phyloP scores from a whole-genome alignment of 53 echinoderm and acorn worm genomes.

The Stichopus horrens region DNA sequence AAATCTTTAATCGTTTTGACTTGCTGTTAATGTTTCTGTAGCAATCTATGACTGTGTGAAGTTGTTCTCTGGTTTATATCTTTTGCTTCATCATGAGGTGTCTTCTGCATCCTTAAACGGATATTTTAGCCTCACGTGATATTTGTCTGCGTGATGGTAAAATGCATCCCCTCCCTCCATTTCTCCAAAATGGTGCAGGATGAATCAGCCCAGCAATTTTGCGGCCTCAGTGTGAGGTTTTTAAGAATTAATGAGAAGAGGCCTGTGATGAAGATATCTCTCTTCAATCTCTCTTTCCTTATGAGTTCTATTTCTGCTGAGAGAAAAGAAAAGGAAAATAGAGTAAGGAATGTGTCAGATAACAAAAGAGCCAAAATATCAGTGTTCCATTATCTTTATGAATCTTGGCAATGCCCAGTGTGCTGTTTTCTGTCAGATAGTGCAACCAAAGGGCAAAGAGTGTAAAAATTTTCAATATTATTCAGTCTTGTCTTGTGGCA shows the following conservation, averaged over 20 bases:
- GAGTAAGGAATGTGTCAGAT: constrained; percentile 2
- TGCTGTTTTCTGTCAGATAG: not conserved
- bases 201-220: not conserved
- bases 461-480: not conserved
- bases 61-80: no score
- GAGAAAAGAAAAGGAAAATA: not conserved
- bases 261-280: not conserved
- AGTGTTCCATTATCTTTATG: constrained; percentile 10
- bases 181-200: not conserved
- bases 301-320: not conserved
- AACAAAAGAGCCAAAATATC: not conserved
- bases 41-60: no score
- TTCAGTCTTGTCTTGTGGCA: not conserved
- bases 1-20: no score
- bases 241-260: constrained; percentile 4
- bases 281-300: not conserved
- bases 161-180: no score
- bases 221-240: not conserved
- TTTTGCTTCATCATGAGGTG: no score
- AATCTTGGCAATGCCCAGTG: not conserved
- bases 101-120: no score
- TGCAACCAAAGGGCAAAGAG: constrained; percentile 4
- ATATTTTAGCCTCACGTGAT: no score
- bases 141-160: no score
- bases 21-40: no score